These are phyloP conservation scores for Muscidifurax raptorellus DNA, from an alignment of 1,140 invertebrate genomes.

Conservation along the genomic window DNA sequence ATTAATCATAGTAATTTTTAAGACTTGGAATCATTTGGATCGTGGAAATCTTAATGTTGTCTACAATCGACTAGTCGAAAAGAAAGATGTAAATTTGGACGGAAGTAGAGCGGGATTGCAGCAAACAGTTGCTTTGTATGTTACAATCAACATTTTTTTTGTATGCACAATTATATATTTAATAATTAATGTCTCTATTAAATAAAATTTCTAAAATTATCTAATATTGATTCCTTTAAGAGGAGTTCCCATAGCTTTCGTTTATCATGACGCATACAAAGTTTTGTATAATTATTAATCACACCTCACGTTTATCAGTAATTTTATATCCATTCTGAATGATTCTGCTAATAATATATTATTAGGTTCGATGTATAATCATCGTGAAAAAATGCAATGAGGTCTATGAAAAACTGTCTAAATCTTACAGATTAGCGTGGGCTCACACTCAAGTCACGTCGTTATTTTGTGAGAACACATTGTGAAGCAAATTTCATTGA, in stretches of 20 bases:
- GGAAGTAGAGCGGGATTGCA: conserved; percentile 62
- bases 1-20: conserved; percentile 48
- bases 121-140: conserved; percentile 62
- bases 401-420: conserved; percentile 15
- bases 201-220: conserved; percentile 41
- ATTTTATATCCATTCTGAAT: conserved; percentile 14
- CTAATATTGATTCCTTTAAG: conserved; percentile 36
- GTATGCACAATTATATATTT: conserved; percentile 55
- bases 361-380: conserved; percentile 32
- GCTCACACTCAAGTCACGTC: conserved; percentile 24
- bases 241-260: conserved; percentile 33
- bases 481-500: conserved; percentile 10
- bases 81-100: conserved; percentile 56
- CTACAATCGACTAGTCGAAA: conserved; percentile 39
- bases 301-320: conserved; percentile 29
- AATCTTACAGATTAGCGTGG: conserved; percentile 26
- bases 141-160: conserved; percentile 50
- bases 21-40: conserved; percentile 38
- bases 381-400: conserved; percentile 36
- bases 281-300: conserved; percentile 28
- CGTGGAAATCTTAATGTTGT: neutral
- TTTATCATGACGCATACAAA: conserved; percentile 33
- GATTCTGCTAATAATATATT: conserved; percentile 21
- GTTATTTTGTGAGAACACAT: conserved; percentile 35
- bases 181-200: conserved; percentile 41